Conservation (phyloP, 2,113 vertebrate genomes). For the Tachysurus fulvidraco region DNA sequence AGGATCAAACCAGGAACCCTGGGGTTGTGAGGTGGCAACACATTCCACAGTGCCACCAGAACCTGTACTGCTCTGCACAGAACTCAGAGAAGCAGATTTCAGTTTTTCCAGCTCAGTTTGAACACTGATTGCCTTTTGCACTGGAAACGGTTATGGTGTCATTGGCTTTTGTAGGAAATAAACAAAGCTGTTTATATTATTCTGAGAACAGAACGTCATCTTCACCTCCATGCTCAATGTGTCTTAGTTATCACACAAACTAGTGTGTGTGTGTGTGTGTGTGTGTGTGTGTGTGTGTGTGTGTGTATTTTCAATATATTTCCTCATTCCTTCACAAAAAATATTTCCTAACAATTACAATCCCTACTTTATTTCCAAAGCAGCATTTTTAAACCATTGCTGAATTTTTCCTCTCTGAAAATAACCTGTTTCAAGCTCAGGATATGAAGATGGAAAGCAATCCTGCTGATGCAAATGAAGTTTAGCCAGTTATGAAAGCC, state of each 20-base stretch:
- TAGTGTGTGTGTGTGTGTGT: background rate
- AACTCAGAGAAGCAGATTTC: background rate
- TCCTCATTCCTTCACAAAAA: constrained; percentile 2
- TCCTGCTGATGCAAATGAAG: constrained; percentile 31
- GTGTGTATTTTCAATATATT: background rate
- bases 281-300: background rate
- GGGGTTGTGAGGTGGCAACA: background rate
- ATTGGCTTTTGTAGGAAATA: constrained; percentile 19
- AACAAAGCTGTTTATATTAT: constrained; percentile 17
- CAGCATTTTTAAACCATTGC: constrained; percentile 16
- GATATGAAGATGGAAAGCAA: constrained; percentile 39
- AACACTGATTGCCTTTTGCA: background rate
- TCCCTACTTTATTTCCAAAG: constrained; percentile 27
- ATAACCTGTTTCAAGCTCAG: constrained; percentile 33
- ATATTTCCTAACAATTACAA: constrained; percentile 29
- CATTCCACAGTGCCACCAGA: background rate
- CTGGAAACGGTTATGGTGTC: constrained; percentile 10
- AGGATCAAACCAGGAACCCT: background rate
- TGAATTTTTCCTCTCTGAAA: constrained; percentile 21
- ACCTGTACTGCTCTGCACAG: background rate
- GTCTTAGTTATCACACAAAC: constrained; percentile 4
- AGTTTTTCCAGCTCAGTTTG: background rate
- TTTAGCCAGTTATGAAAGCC: constrained; percentile 19
- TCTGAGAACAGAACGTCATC: background rate
- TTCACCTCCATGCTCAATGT: background rate